Evolutionary conservation across 2,113 vertebrate genomes (phyloP).

Genomic region (Leptosomus discolor): DNA sequence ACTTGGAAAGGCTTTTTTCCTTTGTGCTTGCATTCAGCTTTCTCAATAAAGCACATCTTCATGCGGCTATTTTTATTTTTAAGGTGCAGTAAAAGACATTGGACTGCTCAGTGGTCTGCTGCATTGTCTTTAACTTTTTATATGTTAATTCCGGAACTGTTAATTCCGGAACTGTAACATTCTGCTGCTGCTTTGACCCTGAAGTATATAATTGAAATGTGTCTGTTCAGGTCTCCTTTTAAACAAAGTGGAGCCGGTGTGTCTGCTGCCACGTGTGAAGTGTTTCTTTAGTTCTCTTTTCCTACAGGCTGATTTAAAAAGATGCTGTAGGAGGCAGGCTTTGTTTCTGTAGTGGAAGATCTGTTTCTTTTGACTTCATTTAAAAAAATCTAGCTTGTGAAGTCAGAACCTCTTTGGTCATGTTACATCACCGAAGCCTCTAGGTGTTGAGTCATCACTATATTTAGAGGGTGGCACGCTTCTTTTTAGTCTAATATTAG

Average conservation of each 20-base stretch:
- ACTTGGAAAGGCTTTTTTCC: not conserved
- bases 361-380: slow-evolving; percentile 34
- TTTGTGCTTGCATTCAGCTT: not conserved
- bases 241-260: not conserved
- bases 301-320: not conserved
- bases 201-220: not conserved
- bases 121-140: slow-evolving; percentile 13
- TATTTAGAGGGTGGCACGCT: slow-evolving; percentile 74
- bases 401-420: slow-evolving; percentile 62
- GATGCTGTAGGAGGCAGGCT: not conserved
- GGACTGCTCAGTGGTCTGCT: not conserved
- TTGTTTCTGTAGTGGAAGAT: slow-evolving; percentile 31
- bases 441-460: slow-evolving; percentile 76
- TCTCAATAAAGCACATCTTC: not conserved
- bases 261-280: not conserved
- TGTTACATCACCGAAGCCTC: slow-evolving; percentile 68
- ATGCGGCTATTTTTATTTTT: not conserved
- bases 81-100: not conserved
- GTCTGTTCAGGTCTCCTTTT: not conserved
- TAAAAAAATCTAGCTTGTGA: slow-evolving; percentile 33
- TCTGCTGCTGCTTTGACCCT: not conserved
- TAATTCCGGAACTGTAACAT: not conserved
- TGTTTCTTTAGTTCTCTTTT: not conserved
- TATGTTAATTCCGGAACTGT: not conserved
- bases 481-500: slow-evolving; percentile 77